A percentile compares a stretch with the other conserved stretches of the same genome.
Conservation (phyloP, 2,888 invertebrate species). For the Vesta saturnalis region DNA sequence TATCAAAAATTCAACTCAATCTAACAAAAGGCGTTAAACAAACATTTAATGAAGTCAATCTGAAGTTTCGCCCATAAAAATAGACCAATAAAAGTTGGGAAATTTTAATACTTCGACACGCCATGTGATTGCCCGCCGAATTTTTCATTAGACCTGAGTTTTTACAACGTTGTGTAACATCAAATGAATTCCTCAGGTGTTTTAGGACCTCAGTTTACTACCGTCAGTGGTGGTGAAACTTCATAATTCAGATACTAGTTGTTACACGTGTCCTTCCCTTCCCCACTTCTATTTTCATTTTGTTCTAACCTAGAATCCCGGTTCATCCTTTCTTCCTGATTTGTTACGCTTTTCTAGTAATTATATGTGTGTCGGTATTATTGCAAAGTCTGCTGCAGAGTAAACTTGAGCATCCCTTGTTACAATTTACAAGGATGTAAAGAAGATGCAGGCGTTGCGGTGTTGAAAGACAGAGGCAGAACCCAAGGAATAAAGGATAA, state of each 20-base stretch:
- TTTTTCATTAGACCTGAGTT: conserved; percentile 55
- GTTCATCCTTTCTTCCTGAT: background rate
- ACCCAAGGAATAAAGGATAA: conserved; percentile 31
- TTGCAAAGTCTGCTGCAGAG: conserved; percentile 9
- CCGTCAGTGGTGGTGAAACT: conserved; percentile 35
- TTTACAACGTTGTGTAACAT: conserved; percentile 48
- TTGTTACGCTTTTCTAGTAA: conserved; percentile 11
- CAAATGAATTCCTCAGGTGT: conserved; percentile 53
- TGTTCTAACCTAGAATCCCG: background rate
- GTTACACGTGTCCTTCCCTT: conserved; percentile 36
- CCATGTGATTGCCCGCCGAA: conserved; percentile 51
- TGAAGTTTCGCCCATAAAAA: conserved; percentile 51
- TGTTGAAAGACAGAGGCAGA: conserved; percentile 23
- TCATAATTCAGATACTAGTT: conserved; percentile 38
- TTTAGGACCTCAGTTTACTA: conserved; percentile 48
- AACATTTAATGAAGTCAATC: conserved; percentile 54
- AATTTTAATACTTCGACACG: conserved; percentile 49
- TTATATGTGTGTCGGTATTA: background rate
- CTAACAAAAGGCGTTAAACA: conserved; percentile 56
- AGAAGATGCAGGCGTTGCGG: conserved; percentile 21
- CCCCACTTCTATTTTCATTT: conserved; percentile 10
- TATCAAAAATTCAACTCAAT: conserved; percentile 57
- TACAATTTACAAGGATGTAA: conserved; percentile 25
- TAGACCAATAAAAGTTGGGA: conserved; percentile 48
- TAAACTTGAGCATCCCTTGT: conserved; percentile 13